Conservation (phyloP, 1,140 invertebrate genomes). For the Drosophila lacteicornis region DNA sequence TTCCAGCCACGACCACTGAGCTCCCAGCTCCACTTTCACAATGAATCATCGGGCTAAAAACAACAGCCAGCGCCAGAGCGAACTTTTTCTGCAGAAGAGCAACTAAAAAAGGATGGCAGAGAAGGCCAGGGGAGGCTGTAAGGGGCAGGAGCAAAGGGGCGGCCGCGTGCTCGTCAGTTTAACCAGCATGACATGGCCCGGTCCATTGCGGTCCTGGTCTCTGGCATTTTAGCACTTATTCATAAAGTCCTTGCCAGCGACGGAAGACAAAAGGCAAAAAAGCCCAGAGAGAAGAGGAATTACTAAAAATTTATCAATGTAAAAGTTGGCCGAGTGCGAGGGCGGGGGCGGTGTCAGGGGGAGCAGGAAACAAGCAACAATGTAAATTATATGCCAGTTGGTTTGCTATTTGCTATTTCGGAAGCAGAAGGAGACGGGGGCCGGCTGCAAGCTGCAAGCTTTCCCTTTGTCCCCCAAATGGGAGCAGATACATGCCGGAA, state of each 20-base stretch:
- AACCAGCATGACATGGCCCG: constrained; percentile 84
- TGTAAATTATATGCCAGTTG: constrained; percentile 82
- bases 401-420: constrained; percentile 34
- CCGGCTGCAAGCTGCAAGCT: constrained; percentile 25
- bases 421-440: not conserved
- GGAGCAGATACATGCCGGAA: constrained; percentile 23
- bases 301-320: constrained; percentile 83
- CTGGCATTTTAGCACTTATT: constrained; percentile 84
- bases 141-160: constrained; percentile 8
- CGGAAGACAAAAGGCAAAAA: constrained; percentile 62
- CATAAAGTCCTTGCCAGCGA: constrained; percentile 77
- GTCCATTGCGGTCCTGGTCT: constrained; percentile 84
- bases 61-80: constrained; percentile 48
- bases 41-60: constrained; percentile 74
- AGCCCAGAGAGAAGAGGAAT: constrained; percentile 68
- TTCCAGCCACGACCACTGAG: constrained; percentile 47
- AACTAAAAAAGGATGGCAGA: constrained; percentile 26
- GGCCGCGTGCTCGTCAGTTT: constrained; percentile 78
- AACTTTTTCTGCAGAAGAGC: constrained; percentile 22
- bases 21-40: constrained; percentile 67
- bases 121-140: not conserved
- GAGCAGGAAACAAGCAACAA: constrained; percentile 76
- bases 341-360: not conserved
- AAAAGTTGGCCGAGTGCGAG: constrained; percentile 58
- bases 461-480: constrained; percentile 37